A percentile compares a stretch with the other conserved stretches of the same genome.
These are phyloP conservation scores for Elaphurus davidianus DNA, from an alignment of 2,113 vertebrate species.

Conservation along the genomic window DNA sequence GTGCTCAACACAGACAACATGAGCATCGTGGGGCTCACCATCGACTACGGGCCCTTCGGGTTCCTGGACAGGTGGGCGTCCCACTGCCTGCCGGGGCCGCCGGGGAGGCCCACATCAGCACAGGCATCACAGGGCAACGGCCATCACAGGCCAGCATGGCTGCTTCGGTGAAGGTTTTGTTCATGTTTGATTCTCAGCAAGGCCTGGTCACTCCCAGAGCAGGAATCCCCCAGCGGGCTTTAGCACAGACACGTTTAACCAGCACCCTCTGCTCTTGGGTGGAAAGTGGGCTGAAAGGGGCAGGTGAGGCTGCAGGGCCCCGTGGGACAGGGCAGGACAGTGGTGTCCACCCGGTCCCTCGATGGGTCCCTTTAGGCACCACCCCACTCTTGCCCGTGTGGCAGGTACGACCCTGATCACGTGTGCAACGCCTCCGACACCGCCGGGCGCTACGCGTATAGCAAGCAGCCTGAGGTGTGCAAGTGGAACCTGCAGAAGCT, in stretches of 20 bases:
- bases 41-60: conserved; percentile 97
- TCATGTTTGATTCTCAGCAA: too few relatives aligned
- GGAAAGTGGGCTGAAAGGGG: rapidly evolving
- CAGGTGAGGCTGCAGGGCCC: not conserved
- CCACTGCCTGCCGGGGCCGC: rapidly evolving
- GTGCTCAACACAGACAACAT: conserved; percentile 99
- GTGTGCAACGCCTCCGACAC: conserved; percentile 95
- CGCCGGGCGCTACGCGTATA: conserved; percentile 92
- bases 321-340: not conserved
- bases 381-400: rapidly evolving
- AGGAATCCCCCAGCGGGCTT: not conserved
- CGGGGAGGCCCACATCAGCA: rapidly evolving
- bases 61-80: conserved; percentile 94
- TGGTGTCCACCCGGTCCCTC: rapidly evolving
- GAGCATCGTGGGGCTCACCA: conserved; percentile 95
- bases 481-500: conserved; percentile 95
- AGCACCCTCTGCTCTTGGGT: rapidly evolving
- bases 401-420: conserved; percentile 95
- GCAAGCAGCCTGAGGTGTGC: conserved; percentile 93
- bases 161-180: rapidly evolving
- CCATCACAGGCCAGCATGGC: rapidly evolving
- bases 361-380: not conserved
- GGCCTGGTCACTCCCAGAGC: not conserved
- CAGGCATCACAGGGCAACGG: rapidly evolving
- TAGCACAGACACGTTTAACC: not conserved